phyloP scores from a whole-genome alignment of 2,797 vertebrate genomes.

The Microctenopoma steveboyesi region DNA sequence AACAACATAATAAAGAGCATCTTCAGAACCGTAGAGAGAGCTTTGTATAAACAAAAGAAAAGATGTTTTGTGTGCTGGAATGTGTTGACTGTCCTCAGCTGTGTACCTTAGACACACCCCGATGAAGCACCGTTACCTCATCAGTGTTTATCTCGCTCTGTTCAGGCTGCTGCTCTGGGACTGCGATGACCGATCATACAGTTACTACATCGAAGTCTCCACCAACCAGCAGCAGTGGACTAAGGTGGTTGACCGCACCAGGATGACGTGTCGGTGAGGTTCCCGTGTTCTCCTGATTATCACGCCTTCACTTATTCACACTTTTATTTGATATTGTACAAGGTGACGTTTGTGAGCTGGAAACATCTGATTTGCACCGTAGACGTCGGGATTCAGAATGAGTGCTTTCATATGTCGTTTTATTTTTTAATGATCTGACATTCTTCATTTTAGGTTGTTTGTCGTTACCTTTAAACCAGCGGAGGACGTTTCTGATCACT shows the following conservation, averaged over 20 bases:
- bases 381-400: background rate
- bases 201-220: slow-evolving; percentile 95
- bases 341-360: background rate
- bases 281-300: background rate
- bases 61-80: too few species aligned
- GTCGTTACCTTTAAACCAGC: background rate
- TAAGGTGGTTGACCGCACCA: slow-evolving; percentile 92
- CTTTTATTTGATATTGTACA: background rate
- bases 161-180: slow-evolving; percentile 95
- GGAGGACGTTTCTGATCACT: background rate
- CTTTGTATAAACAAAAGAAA: too few species aligned
- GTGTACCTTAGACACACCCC: too few species aligned
- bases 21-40: too few species aligned
- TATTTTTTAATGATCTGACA: background rate
- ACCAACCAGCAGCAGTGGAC: slow-evolving; percentile 96
- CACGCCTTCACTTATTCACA: background rate
- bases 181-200: slow-evolving; percentile 97
- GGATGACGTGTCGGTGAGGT: slow-evolving; percentile 91
- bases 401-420: background rate
- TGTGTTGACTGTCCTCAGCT: too few species aligned
- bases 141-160: background rate
- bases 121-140: background rate
- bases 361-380: background rate
- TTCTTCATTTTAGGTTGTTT: background rate
- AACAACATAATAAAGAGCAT: too few species aligned